Percentiles rank a stretch among this genome's conserved stretches.
Evolutionary conservation across 2,888 invertebrate species (phyloP).

Genomic region (Perizoma affinitatum): DNA sequence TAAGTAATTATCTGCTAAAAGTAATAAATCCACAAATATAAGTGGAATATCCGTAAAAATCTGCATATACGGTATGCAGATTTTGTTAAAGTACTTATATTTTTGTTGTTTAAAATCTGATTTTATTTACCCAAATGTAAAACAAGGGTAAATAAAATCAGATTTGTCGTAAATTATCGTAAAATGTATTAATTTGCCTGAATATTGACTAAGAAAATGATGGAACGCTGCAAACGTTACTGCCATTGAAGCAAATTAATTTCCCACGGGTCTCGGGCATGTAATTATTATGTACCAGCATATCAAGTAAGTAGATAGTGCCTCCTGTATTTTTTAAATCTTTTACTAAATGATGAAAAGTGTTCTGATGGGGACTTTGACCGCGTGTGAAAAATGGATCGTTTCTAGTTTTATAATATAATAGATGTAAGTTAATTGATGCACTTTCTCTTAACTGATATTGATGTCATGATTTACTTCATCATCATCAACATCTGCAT

Average conservation of each 20-base stretch:
- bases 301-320: conserved; percentile 37
- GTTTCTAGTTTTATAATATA: conserved; percentile 10
- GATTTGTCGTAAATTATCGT: too few relatives aligned
- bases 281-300: conserved; percentile 49
- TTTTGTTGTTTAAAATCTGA: too few relatives aligned
- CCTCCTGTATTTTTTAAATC: conserved; percentile 30
- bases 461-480: not conserved
- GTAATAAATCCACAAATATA: too few relatives aligned
- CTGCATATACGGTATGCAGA: too few relatives aligned
- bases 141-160: too few relatives aligned
- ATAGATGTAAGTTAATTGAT: conserved; percentile 1
- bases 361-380: conserved; percentile 23
- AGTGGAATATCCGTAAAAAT: too few relatives aligned
- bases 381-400: conserved; percentile 23
- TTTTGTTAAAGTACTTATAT: too few relatives aligned
- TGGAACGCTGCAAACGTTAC: conserved; percentile 48
- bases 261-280: conserved; percentile 51
- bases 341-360: conserved; percentile 31
- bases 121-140: too few relatives aligned
- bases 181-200: conserved; percentile 28
- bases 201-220: conserved; percentile 46
- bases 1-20: too few relatives aligned
- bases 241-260: conserved; percentile 54
- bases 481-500: not conserved
- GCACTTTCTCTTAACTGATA: conserved; percentile 4